These are phyloP conservation scores for Vanacampus margaritifer DNA, from an alignment of 2,113 vertebrate genomes.

Conservation along the genomic window DNA sequence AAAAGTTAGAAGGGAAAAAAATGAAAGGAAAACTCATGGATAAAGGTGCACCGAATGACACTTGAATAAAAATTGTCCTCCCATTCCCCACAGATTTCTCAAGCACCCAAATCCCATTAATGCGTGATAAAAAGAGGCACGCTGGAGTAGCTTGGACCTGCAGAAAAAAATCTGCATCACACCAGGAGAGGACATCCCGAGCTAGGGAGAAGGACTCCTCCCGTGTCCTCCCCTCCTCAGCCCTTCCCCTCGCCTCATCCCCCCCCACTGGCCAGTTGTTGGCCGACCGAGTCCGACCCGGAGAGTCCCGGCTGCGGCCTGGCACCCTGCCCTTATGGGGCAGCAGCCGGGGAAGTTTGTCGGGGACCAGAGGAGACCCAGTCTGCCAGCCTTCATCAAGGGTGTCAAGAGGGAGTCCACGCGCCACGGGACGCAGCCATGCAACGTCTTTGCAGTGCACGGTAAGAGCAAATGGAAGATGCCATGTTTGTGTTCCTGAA, in stretches of 20 bases:
- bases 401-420: conserved; percentile 84
- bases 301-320: conserved; percentile 72
- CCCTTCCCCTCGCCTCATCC: background rate
- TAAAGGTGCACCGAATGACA: too few species aligned
- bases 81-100: conserved; percentile 26
- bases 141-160: conserved; percentile 36
- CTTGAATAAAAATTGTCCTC: background rate
- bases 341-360: conserved; percentile 98
- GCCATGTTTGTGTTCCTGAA: too few species aligned
- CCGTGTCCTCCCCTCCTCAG: background rate
- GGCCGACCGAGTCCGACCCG: conserved; percentile 46
- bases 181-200: conserved; percentile 32
- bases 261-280: conserved; percentile 15
- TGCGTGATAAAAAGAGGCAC: conserved; percentile 42
- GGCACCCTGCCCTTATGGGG: conserved; percentile 90
- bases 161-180: conserved; percentile 22
- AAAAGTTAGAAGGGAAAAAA: too few species aligned
- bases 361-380: conserved; percentile 97
- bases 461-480: conserved; percentile 77
- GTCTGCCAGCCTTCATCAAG: conserved; percentile 95
- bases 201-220: conserved; percentile 24
- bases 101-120: conserved; percentile 44
- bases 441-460: conserved; percentile 91
- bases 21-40: background rate
- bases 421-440: conserved; percentile 82